A percentile compares a stretch with the other conserved stretches of the same genome.
These are phyloP conservation scores for Manacus vitellinus DNA, from an alignment of 2,113 vertebrate genomes.

Conservation along the genomic window DNA sequence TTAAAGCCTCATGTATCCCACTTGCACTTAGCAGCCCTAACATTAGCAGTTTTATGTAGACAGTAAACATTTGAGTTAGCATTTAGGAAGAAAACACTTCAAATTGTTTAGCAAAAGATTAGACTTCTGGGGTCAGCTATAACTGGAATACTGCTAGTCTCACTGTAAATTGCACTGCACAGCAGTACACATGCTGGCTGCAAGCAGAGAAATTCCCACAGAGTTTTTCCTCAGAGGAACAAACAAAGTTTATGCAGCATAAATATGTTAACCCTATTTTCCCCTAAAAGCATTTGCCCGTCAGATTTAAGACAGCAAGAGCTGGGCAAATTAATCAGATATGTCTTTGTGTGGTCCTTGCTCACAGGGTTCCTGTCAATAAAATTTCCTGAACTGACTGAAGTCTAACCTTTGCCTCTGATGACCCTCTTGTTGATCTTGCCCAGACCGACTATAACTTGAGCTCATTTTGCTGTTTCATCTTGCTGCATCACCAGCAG, in stretches of 20 bases:
- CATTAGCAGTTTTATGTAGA: background rate
- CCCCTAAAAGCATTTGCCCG: background rate
- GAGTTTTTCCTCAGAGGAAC: background rate
- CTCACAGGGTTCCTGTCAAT: background rate
- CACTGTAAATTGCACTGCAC: background rate
- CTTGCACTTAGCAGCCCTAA: background rate
- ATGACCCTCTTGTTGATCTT: background rate
- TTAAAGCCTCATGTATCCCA: background rate
- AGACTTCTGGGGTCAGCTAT: background rate
- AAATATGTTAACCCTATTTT: background rate
- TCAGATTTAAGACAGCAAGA: background rate
- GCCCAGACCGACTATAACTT: background rate
- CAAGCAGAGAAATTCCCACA: background rate
- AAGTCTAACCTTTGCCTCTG: background rate
- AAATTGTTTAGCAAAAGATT: slow-evolving; percentile 15
- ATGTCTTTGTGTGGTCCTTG: accelerated
- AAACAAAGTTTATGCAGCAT: background rate
- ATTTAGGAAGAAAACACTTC: slow-evolving; percentile 44
- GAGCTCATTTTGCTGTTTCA: background rate
- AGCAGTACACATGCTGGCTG: background rate
- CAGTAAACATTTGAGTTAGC: background rate
- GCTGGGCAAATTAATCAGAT: background rate
- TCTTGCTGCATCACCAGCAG: background rate
- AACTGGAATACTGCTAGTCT: background rate
- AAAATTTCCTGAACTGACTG: background rate